phyloP scores from a whole-genome alignment of 2,888 invertebrate genomes.

The Diabrotica balteata region DNA sequence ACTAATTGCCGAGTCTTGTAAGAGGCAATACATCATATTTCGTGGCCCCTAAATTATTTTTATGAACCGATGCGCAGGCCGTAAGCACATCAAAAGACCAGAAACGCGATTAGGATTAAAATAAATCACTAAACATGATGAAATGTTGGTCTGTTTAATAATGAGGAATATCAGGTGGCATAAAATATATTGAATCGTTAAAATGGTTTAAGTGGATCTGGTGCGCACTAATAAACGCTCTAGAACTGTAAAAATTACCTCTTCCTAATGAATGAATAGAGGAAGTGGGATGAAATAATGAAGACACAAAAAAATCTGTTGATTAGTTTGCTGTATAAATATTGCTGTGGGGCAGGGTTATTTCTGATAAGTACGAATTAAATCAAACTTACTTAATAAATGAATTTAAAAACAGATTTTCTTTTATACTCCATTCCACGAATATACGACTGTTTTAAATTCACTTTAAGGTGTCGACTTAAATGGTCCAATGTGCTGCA shows the following conservation, averaged over 20 bases:
- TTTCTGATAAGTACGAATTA: too few relatives aligned
- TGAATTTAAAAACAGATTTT: too few relatives aligned
- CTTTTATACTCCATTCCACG: too few relatives aligned
- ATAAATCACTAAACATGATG: conserved; percentile 31
- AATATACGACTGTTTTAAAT: too few relatives aligned
- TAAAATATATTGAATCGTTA: conserved; percentile 26
- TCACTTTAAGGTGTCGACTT: too few relatives aligned
- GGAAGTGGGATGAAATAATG: background rate
- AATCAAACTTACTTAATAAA: too few relatives aligned
- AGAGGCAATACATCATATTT: conserved; percentile 31
- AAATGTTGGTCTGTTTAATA: conserved; percentile 25
- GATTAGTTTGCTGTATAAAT: too few relatives aligned
- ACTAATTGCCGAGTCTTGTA: conserved; percentile 30
- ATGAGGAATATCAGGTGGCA: conserved; percentile 32
- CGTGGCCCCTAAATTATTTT: conserved; percentile 29
- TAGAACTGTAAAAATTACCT: conserved; percentile 4
- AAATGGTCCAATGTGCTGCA: too few relatives aligned
- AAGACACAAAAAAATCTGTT: too few relatives aligned
- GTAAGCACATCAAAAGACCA: conserved; percentile 12
- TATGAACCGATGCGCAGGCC: conserved; percentile 7
- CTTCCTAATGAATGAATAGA: background rate
- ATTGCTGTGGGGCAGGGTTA: too few relatives aligned
- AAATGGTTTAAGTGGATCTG: conserved; percentile 6
- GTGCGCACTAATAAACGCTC: conserved; percentile 1
- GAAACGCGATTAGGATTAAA: conserved; percentile 21